These are phyloP conservation scores for Drosophila kepulauana DNA, from an alignment of 1,140 invertebrate species.

Conservation along the genomic window DNA sequence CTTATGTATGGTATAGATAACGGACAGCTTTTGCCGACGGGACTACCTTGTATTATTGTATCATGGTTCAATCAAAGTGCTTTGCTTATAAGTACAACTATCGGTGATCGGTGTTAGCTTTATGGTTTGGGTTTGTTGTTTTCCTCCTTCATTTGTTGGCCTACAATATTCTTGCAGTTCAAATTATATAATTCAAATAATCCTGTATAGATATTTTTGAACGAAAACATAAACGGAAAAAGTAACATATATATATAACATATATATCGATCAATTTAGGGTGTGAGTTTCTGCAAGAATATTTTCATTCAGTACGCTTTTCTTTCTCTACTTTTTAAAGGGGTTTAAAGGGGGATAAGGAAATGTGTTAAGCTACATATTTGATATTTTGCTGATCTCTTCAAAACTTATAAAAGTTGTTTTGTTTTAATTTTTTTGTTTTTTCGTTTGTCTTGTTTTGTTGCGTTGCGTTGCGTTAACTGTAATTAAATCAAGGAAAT, in stretches of 20 bases:
- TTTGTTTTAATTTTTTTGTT: neutral
- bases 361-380: neutral
- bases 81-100: too few species aligned
- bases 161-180: too few species aligned
- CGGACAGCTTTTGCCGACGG: too few species aligned
- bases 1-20: too few species aligned
- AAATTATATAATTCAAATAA: too few species aligned
- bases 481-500: slow-evolving; percentile 43
- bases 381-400: slow-evolving; percentile 3
- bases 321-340: neutral
- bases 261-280: neutral
- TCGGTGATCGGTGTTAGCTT: too few species aligned
- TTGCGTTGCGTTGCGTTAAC: slow-evolving; percentile 19
- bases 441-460: slow-evolving; percentile 1
- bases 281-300: neutral
- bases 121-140: too few species aligned
- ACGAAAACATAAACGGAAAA: neutral
- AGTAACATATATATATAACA: neutral
- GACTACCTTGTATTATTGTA: too few species aligned
- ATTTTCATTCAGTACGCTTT: neutral
- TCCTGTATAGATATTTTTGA: too few species aligned
- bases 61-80: too few species aligned
- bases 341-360: neutral
- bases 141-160: too few species aligned
- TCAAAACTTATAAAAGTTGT: slow-evolving; percentile 21